Evolutionary conservation across 2,888 invertebrate species (phyloP).

Genomic region (Hydriomena furcata): DNA sequence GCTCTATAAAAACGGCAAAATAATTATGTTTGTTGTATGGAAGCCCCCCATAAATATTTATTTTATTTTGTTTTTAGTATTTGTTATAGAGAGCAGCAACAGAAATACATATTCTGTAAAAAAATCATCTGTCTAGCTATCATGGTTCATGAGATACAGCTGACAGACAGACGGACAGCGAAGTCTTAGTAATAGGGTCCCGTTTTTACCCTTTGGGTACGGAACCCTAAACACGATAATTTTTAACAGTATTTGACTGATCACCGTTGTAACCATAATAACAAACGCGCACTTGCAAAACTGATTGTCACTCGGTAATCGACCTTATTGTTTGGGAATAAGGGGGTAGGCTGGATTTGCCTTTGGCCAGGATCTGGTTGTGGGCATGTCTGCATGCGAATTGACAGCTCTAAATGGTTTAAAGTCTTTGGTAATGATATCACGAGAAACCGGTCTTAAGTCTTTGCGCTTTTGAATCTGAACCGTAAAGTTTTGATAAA

Average conservation of each 20-base stretch:
- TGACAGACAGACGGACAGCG: too few species aligned
- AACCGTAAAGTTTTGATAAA: conserved; percentile 2
- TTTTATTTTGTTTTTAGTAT: too few species aligned
- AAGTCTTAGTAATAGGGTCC: too few species aligned
- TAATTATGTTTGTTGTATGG: too few species aligned
- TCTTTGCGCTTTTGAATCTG: neutral
- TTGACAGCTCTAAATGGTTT: conserved; percentile 40
- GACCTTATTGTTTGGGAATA: conserved; percentile 22
- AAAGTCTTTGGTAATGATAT: conserved; percentile 44
- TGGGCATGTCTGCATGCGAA: conserved; percentile 24
- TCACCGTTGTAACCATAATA: conserved; percentile 42
- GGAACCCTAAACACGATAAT: conserved; percentile 39
- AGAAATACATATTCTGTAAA: too few species aligned
- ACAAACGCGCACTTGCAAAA: conserved; percentile 11
- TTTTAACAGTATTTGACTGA: conserved; percentile 54
- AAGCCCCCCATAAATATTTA: too few species aligned
- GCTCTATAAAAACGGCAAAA: too few species aligned
- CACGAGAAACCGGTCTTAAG: conserved; percentile 39
- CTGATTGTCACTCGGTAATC: conserved; percentile 24
- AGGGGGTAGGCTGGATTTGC: neutral
- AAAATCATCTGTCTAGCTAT: too few species aligned
- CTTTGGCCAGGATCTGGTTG: conserved; percentile 4
- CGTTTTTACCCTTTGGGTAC: too few species aligned
- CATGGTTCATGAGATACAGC: too few species aligned
- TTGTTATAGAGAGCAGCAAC: too few species aligned